phyloP scores from a whole-genome alignment of 1,140 invertebrate species.

The Drosophila watanabei region DNA sequence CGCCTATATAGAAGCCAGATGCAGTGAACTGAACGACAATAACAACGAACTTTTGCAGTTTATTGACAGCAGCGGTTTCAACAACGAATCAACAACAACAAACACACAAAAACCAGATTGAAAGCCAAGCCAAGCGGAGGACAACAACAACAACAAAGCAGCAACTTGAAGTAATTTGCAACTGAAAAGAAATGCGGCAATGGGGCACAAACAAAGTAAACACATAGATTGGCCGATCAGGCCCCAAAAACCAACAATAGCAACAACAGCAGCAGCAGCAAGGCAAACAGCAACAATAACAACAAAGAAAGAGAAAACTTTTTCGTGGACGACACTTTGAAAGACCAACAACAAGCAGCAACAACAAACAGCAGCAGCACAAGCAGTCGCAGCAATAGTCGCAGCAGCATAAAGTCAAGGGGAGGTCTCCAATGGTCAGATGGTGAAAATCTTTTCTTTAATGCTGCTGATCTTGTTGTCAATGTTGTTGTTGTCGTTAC shows the following conservation, averaged over 20 bases:
- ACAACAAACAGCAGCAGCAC: constrained; percentile 4
- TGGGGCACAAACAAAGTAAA: constrained; percentile 55
- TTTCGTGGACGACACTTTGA: constrained; percentile 72
- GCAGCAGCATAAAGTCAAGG: constrained; percentile 18
- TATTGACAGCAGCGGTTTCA: constrained; percentile 62
- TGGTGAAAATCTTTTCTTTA: constrained; percentile 46
- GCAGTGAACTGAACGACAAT: constrained; percentile 22
- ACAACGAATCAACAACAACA: not conserved
- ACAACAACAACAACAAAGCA: constrained; percentile 39
- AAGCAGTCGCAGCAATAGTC: not conserved
- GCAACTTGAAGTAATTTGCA: constrained; percentile 79
- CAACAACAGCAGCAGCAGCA: constrained; percentile 5
- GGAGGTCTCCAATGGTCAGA: constrained; percentile 51
- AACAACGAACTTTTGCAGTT: constrained; percentile 62
- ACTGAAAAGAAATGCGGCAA: constrained; percentile 74
- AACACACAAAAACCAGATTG: constrained; percentile 70
- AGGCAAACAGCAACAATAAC: constrained; percentile 1
- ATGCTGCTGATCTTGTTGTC: constrained; percentile 29
- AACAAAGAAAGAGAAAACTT: constrained; percentile 70
- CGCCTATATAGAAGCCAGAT: constrained; percentile 3
- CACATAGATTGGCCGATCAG: constrained; percentile 51
- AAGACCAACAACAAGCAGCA: constrained; percentile 26
- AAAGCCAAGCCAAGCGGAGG: constrained; percentile 28
- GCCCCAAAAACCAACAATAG: constrained; percentile 17
- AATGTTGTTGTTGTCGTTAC: constrained; percentile 15